Base-by-base conservation (phyloP, 2,797 vertebrate genomes). In the Hydrocynus forskahlii region DNA sequence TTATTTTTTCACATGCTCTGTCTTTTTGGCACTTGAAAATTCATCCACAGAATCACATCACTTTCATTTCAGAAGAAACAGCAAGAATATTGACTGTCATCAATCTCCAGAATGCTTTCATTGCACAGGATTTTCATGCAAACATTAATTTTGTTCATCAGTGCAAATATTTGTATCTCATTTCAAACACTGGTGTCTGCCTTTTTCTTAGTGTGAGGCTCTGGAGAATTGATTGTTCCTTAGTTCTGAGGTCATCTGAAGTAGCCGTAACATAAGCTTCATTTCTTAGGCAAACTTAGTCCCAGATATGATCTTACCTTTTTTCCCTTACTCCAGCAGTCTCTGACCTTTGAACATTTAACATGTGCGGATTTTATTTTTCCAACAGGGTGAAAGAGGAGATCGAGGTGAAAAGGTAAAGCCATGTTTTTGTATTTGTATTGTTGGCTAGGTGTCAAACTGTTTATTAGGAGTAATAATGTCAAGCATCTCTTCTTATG, bases 391-490 rank as follows among this genome's bases (percentile, higher is more conserved):
- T 88, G 97, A 97, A 89, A 95, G 94, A 89, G 98, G 98, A 94
- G 96, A 97, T 80, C 93, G 40, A 89, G 98, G 98, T 92, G 96
- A 97, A 94, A 99, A 97, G 97, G 98, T 99, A 92, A 97, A 88
- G 25, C 0, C 0, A 78, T 79, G 2, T 55, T 75, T 60, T 21
- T 59, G 25, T 57, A 70, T 59, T 40, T 10, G 43, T 35, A 35
- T 35, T 35, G n/a, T 71, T 19, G 6, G 59, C 43, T 64, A 68
- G 63, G 10, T 52, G 6, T 55, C 59, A n/a, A 57, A 52, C 45
- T 66, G 0, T 25, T n/a, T 29, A 52, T 16, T 10, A 5, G 6
- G 55, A 57, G 16, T 14, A 72, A 29, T 19, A 12, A 48, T 50
- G 21, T 13, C 17, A 57, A 38, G 6, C n/a, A 14, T 69, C 19